phyloP scores from a whole-genome alignment of 2,888 invertebrate genomes.

The Lasioglossum leucozonium region DNA sequence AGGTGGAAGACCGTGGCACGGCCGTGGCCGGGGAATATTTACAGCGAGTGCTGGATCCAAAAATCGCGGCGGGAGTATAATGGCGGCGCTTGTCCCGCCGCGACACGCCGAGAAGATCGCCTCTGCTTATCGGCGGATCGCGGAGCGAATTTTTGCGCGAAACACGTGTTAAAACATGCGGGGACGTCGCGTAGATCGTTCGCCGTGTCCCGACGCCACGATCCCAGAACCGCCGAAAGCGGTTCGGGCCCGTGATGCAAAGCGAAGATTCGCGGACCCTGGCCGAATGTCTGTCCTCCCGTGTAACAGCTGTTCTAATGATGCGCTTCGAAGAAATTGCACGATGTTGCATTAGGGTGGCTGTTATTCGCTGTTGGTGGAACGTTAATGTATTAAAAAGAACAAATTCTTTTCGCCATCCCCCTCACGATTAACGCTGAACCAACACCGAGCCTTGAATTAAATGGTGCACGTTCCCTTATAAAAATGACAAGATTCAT shows the following conservation, averaged over 20 bases:
- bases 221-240: conserved; percentile 15
- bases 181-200: conserved; percentile 60
- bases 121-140: conserved; percentile 74
- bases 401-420: not conserved
- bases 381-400: not conserved
- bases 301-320: conserved; percentile 43
- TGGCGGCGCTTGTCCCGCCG: conserved; percentile 57
- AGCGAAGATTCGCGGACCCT: not conserved
- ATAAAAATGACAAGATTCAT: too few species aligned
- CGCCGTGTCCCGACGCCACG: conserved; percentile 25
- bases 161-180: conserved; percentile 80
- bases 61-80: conserved; percentile 67
- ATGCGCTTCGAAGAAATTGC: not conserved
- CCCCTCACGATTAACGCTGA: too few species aligned
- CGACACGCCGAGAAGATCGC: conserved; percentile 49
- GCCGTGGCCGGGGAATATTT: conserved; percentile 65
- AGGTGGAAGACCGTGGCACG: conserved; percentile 27
- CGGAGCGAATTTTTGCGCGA: conserved; percentile 77
- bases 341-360: not conserved
- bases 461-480: too few species aligned
- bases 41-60: conserved; percentile 64
- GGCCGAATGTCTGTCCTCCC: conserved; percentile 1
- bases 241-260: conserved; percentile 6
- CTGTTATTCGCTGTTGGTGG: not conserved
- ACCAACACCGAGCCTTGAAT: too few species aligned